These are phyloP conservation scores for Gadopsis marmoratus DNA, from an alignment of 2,797 vertebrate genomes.

Conservation along the genomic window DNA sequence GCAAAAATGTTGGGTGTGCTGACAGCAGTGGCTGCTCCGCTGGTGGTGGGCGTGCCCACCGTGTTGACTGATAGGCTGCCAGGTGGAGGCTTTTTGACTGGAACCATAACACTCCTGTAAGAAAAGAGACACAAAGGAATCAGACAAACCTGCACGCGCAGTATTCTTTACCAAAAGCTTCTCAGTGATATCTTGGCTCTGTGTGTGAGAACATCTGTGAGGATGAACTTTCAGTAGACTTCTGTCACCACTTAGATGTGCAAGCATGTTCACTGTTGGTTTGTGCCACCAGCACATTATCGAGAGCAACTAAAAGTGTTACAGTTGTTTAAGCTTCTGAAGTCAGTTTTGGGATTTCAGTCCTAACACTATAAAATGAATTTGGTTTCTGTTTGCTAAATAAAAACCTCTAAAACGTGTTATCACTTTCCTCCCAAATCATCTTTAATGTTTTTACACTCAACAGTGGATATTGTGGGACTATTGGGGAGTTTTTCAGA, in stretches of 20 bases:
- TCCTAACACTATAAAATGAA: neutral
- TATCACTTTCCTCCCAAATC: neutral
- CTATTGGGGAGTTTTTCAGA: neutral
- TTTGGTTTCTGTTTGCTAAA: neutral
- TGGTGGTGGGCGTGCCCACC: conserved; percentile 91
- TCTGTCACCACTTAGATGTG: too few species aligned
- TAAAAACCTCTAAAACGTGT: neutral
- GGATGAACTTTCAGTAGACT: neutral
- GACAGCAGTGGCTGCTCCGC: conserved; percentile 88
- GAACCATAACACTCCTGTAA: conserved; percentile 95
- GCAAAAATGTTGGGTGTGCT: conserved; percentile 98
- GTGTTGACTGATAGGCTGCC: conserved; percentile 97
- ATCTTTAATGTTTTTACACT: neutral
- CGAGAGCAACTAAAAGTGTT: neutral
- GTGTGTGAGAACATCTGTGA: neutral
- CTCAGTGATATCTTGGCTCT: neutral
- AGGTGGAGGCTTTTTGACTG: conserved; percentile 96
- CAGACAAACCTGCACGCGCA: neutral
- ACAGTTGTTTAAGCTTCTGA: neutral
- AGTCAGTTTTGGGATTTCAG: neutral
- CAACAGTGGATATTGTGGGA: neutral
- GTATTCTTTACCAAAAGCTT: neutral
- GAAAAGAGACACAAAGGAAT: conserved; percentile 30
- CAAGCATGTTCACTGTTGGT: neutral
- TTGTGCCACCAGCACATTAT: neutral